phyloP scores from a whole-genome alignment of 2,797 vertebrate genomes.

The Diplodus sargus region DNA sequence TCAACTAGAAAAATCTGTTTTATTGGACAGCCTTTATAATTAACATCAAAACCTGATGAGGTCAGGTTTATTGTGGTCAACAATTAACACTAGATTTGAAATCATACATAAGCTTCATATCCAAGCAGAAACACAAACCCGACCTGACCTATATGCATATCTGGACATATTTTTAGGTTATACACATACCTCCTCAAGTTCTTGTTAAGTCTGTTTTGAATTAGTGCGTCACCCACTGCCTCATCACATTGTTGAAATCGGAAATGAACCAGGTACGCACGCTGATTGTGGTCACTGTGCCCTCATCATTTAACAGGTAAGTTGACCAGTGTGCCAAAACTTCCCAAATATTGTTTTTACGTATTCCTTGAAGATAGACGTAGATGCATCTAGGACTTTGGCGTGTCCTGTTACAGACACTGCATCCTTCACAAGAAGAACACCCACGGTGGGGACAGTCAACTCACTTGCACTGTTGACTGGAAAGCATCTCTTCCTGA shows the following conservation, averaged over 20 bases:
- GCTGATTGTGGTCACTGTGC: not conserved
- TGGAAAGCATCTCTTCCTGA: constrained; percentile 70
- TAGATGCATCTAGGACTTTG: constrained; percentile 42
- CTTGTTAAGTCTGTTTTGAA: not conserved
- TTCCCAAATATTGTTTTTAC: not conserved
- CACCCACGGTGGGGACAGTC: constrained; percentile 48
- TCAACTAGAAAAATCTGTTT: too few species aligned
- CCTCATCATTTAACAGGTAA: constrained; percentile 17
- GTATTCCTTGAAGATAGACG: constrained; percentile 56
- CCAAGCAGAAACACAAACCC: not conserved
- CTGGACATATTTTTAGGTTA: not conserved
- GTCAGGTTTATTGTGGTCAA: not conserved
- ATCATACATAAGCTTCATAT: too few species aligned
- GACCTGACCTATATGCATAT: not conserved
- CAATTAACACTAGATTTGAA: not conserved
- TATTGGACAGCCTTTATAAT: too few species aligned
- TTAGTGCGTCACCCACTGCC: not conserved
- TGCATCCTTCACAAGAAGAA: constrained; percentile 51
- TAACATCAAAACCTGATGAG: not conserved
- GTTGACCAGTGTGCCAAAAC: constrained; percentile 38
- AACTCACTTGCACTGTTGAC: constrained; percentile 75
- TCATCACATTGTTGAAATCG: not conserved
- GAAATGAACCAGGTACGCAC: not conserved
- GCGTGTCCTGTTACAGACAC: constrained; percentile 47
- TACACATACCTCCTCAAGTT: not conserved